Percentiles rank a stretch among this genome's conserved stretches.
Conservation (phyloP, 2,888 invertebrate species). For the Coelogynopora nodosa region DNA sequence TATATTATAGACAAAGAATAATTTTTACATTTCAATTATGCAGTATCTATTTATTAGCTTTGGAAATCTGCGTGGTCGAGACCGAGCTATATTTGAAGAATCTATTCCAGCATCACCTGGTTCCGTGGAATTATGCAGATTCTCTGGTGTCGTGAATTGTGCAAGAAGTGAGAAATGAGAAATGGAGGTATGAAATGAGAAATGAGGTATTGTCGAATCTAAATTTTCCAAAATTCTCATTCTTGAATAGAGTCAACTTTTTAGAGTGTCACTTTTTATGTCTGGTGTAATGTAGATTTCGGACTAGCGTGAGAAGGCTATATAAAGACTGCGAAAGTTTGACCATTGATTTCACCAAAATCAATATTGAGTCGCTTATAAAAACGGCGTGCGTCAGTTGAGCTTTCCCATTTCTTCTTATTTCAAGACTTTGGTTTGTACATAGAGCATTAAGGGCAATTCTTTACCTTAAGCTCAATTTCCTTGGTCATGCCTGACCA, state of each 20-base stretch:
- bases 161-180: too few relatives aligned
- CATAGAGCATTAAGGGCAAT: constrained; percentile 9
- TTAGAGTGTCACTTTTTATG: constrained; percentile 15
- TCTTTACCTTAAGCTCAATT: constrained; percentile 9
- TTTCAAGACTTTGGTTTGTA: constrained; percentile 29
- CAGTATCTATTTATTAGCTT: not conserved
- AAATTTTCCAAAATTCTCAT: not conserved
- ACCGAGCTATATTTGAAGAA: not conserved
- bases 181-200: too few relatives aligned
- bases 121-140: not conserved
- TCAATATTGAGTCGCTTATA: constrained; percentile 16
- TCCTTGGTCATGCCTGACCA: constrained; percentile 13
- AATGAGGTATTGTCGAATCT: not conserved
- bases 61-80: not conserved
- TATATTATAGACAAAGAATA: not conserved
- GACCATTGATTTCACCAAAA: constrained; percentile 32
- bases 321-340: constrained; percentile 24
- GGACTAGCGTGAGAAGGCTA: not conserved
- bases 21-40: not conserved
- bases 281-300: constrained; percentile 29
- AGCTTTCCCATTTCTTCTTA: not conserved
- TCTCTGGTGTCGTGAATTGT: too few relatives aligned
- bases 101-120: not conserved
- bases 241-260: not conserved
- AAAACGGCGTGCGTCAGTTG: not conserved